phyloP scores from a whole-genome alignment of 2,888 invertebrate genomes.

The Latrodectus elegans region DNA sequence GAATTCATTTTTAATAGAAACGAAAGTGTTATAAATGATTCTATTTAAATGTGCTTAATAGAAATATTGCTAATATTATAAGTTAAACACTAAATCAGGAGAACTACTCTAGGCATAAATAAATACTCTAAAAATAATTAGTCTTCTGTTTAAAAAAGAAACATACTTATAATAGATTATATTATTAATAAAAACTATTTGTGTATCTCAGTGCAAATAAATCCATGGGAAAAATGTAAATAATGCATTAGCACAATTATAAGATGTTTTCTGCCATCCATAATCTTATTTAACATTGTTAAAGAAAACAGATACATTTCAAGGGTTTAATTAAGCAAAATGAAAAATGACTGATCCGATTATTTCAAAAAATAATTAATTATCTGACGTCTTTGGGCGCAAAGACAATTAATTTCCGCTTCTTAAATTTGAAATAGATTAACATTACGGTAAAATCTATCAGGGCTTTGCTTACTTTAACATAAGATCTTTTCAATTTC shows the following conservation, averaged over 20 bases:
- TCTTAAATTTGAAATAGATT: constrained; percentile 60
- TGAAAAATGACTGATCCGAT: constrained; percentile 64
- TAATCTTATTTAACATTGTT: constrained; percentile 46
- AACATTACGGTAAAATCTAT: constrained; percentile 23
- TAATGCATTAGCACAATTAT: constrained; percentile 51
- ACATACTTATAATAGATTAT: too few species aligned
- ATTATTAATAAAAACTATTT: too few species aligned
- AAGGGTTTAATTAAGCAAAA: constrained; percentile 64
- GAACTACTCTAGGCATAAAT: too few species aligned
- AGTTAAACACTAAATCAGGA: too few species aligned
- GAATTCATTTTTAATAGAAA: too few species aligned
- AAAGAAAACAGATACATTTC: constrained; percentile 61
- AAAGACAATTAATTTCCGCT: constrained; percentile 59
- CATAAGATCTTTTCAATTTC: not conserved
- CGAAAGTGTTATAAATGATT: too few species aligned
- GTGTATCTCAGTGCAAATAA: not conserved
- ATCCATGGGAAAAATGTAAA: constrained; percentile 34
- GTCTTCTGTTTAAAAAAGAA: too few species aligned
- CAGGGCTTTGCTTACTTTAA: not conserved
- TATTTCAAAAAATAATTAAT: constrained; percentile 66
- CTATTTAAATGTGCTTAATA: too few species aligned
- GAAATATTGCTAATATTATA: too few species aligned
- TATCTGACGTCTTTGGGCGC: constrained; percentile 56
- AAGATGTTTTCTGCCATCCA: constrained; percentile 48
- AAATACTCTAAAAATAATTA: too few species aligned